These are phyloP conservation scores for Zoanthus sociatus DNA, from an alignment of 92 coral and sea anemone genomes.

Conservation along the genomic window DNA sequence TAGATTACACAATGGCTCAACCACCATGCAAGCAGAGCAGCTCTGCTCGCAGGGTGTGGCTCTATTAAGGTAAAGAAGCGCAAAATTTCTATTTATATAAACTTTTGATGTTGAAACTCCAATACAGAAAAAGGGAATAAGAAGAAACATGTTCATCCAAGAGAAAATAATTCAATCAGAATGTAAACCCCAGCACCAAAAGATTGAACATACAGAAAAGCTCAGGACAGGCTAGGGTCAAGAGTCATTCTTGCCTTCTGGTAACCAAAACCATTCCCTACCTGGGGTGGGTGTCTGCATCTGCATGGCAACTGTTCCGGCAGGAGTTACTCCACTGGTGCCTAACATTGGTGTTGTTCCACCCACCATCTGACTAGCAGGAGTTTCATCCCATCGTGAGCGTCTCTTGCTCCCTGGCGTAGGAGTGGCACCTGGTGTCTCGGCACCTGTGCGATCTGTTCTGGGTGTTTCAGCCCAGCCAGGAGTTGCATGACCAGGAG, in stretches of 20 bases:
- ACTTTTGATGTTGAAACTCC: too few species aligned
- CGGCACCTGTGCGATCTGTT: slow-evolving; percentile 95
- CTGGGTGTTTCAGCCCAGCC: slow-evolving; percentile 99
- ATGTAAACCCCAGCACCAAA: too few species aligned
- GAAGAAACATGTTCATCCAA: too few species aligned
- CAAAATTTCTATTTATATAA: background rate
- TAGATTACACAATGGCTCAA: too few species aligned
- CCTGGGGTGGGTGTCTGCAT: slow-evolving; percentile 99
- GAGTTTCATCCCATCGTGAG: slow-evolving; percentile 99
- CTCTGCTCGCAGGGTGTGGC: too few species aligned
- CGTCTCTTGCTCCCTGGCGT: slow-evolving; percentile 98
- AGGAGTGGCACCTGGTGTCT: slow-evolving; percentile 99
- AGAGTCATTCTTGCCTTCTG: too few species aligned
- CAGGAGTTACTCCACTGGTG: slow-evolving; percentile 96
- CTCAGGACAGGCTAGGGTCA: too few species aligned
- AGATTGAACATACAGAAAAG: too few species aligned
- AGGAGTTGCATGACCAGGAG: slow-evolving; percentile 97
- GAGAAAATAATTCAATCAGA: too few species aligned
- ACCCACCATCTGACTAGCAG: slow-evolving; percentile 96
- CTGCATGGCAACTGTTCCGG: slow-evolving; percentile 98
- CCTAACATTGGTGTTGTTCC: slow-evolving; percentile 95
- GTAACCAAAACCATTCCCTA: background rate
- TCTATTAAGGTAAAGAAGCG: background rate
- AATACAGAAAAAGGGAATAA: too few species aligned
- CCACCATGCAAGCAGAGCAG: too few species aligned